Base-by-base conservation (phyloP, 2,888 invertebrate genomes). In the Nineta flava region DNA sequence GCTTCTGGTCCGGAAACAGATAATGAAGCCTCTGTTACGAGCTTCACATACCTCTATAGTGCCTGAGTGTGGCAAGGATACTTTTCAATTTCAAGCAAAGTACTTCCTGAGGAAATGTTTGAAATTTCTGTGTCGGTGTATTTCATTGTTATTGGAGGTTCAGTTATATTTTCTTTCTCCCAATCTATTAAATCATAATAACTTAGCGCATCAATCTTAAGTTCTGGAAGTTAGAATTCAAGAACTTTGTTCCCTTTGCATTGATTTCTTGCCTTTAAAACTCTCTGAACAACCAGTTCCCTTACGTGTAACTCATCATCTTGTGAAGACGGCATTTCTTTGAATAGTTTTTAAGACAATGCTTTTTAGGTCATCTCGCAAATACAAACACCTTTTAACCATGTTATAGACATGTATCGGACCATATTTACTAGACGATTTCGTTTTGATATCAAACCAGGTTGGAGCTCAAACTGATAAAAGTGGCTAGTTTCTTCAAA, bases 391-490 rank as follows among this genome's bases (percentile, higher is more conserved):
- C 15, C 41, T 41, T 41, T 41, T 48, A 26, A 56, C 53, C 13
- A 56, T 45, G 26, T 48, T 47, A 47, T 40, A 57, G 9, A 59
- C 34, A 54, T 59, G 57, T 19, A 47, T 40, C 10, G 56, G 38
- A 38, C 58, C 58, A 55, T 58, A 52, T 54, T 55, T 57, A 45
- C 57, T 58, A 16, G 52, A 53, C n/a, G 55, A 51, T 12, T 58
- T 45, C 15, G 40, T 53, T 51, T 57, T 59, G 9, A 58, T 58
- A 34, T 42, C 40, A 45, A 59, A 59, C 58, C 56, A 59, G 2
- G 17, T 42, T 45, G 56, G 55, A 46, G 57, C 57, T 45, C 57
- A 58, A 40, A 54, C 56, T 55, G 17, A 57, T 43, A 51, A 48
- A 58, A 9, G 54, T 54, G 13, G 55, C 55, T 45, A 52, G 40